phyloP scores from a whole-genome alignment of 2,113 vertebrate species.

The Sphyrna mokarran region DNA sequence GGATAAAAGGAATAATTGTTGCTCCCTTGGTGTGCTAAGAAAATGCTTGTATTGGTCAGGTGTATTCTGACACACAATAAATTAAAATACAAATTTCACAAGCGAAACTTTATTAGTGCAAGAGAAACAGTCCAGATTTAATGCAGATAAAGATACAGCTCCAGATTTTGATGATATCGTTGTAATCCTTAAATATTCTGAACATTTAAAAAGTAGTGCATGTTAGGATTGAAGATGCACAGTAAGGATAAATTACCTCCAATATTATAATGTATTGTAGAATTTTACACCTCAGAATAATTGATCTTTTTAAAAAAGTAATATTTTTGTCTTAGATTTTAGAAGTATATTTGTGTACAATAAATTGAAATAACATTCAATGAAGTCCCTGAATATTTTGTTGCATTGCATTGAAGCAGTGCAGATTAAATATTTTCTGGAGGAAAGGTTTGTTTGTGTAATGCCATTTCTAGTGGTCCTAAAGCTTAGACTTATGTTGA shows the following conservation, averaged over 20 bases:
- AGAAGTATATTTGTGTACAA: neutral
- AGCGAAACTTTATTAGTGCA: constrained; percentile 12
- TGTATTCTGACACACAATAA: neutral
- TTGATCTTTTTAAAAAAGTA: neutral
- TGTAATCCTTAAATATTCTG: neutral
- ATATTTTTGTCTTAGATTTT: constrained; percentile 1
- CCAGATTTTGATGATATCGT: neutral
- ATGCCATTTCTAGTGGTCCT: neutral
- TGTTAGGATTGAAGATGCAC: neutral
- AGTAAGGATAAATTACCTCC: neutral
- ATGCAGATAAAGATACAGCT: neutral
- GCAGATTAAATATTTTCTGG: neutral
- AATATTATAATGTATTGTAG: neutral
- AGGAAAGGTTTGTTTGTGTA: neutral
- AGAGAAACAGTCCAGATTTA: neutral
- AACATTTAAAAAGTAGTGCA: neutral
- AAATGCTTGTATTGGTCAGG: neutral
- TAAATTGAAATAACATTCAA: neutral
- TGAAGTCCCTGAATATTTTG: neutral
- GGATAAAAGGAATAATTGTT: neutral
- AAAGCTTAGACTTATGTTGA: neutral
- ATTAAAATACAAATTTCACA: neutral
- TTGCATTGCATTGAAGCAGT: neutral
- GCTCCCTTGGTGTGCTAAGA: neutral
- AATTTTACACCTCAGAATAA: neutral